Percentiles rank a stretch among this genome's conserved stretches.
phyloP scores from a whole-genome alignment of 2,888 invertebrate species.

The Pachycephus smyrnensis region DNA sequence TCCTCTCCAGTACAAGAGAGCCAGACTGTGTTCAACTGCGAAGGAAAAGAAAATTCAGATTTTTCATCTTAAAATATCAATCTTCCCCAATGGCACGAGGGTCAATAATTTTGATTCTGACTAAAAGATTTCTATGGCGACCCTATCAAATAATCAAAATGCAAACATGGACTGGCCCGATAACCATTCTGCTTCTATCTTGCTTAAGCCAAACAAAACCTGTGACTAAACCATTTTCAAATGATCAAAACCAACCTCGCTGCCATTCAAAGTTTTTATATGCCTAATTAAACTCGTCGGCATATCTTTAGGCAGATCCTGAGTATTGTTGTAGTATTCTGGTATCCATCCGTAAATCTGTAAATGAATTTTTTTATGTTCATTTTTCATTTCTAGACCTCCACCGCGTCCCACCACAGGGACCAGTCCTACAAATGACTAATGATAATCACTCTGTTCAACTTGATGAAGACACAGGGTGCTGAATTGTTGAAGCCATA shows the following conservation, averaged over 20 bases:
- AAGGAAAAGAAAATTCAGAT: too few species aligned
- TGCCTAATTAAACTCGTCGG: slow-evolving; percentile 69
- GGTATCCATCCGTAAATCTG: slow-evolving; percentile 83
- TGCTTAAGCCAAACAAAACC: not conserved
- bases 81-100: not conserved
- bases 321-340: slow-evolving; percentile 71
- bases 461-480: slow-evolving; percentile 87
- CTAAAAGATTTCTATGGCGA: not conserved
- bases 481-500: slow-evolving; percentile 81
- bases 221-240: not conserved
- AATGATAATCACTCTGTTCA: slow-evolving; percentile 77
- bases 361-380: slow-evolving; percentile 35
- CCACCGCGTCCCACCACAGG: not conserved
- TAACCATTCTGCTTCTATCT: not conserved
- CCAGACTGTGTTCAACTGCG: slow-evolving; percentile 66
- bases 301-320: slow-evolving; percentile 73
- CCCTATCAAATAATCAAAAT: not conserved
- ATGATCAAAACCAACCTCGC: slow-evolving; percentile 15
- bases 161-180: not conserved
- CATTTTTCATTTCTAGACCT: slow-evolving; percentile 1
- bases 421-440: not conserved
- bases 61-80: not conserved
- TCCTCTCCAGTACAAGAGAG: slow-evolving; percentile 73
- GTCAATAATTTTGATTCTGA: not conserved
- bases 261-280: slow-evolving; percentile 59